Conservation (phyloP, 2,797 vertebrate species). For the Oreortyx pictus region DNA sequence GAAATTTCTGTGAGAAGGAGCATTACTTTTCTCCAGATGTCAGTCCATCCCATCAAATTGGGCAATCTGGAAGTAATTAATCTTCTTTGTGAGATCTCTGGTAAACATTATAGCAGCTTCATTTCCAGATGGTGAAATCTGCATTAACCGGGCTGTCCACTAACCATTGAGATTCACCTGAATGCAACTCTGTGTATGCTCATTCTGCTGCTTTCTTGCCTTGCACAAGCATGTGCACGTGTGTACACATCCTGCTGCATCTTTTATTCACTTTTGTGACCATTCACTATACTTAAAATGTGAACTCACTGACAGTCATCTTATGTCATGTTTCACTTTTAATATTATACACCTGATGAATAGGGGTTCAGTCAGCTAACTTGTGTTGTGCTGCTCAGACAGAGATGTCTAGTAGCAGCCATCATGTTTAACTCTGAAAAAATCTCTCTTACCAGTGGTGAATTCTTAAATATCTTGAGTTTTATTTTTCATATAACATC, state of each 20-base stretch:
- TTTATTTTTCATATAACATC: neutral
- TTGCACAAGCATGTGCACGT: neutral
- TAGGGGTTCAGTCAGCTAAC: neutral
- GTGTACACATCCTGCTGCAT: neutral
- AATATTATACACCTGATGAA: neutral
- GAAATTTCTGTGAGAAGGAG: conserved; percentile 38
- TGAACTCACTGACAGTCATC: rapidly evolving
- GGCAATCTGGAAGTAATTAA: conserved; percentile 70
- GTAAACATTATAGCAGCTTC: conserved; percentile 63
- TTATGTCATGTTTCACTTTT: neutral
- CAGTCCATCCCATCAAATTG: conserved; percentile 24
- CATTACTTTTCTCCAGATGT: conserved; percentile 51
- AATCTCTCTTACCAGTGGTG: neutral
- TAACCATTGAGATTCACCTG: conserved; percentile 38
- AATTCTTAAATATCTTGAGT: neutral
- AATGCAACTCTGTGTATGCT: conserved; percentile 59
- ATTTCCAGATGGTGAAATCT: conserved; percentile 67
- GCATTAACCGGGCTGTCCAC: neutral
- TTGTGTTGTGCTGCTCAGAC: neutral
- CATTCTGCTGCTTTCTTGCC: neutral
- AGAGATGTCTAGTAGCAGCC: neutral
- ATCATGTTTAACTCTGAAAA: neutral
- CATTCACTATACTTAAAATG: neutral
- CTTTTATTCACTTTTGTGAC: neutral
- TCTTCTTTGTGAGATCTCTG: conserved; percentile 66